These are phyloP conservation scores for Heteropelma amictum DNA, from an alignment of 2,888 invertebrate genomes.

Conservation along the genomic window DNA sequence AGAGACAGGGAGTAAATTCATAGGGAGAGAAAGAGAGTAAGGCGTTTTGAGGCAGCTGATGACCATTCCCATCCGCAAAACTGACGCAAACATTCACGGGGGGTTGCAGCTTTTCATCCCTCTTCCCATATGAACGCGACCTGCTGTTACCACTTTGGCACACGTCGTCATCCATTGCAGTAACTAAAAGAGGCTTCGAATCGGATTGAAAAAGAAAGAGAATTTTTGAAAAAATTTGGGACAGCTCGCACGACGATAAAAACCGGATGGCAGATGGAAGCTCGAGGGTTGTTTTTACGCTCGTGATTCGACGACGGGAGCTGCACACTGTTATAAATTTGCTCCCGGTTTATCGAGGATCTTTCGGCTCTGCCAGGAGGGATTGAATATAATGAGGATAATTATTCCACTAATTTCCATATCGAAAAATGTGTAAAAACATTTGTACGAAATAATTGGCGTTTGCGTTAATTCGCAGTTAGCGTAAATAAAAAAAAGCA, in stretches of 20 bases:
- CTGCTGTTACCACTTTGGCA: slow-evolving; percentile 53
- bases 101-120: slow-evolving; percentile 53
- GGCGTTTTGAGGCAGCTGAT: slow-evolving; percentile 68
- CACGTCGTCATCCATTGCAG: slow-evolving; percentile 42
- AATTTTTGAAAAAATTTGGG: not conserved
- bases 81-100: slow-evolving; percentile 33
- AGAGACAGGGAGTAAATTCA: not conserved
- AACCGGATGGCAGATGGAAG: slow-evolving; percentile 74
- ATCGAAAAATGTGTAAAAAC: too few species aligned
- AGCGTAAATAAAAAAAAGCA: too few species aligned
- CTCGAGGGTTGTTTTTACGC: slow-evolving; percentile 30
- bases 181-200: slow-evolving; percentile 59
- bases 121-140: slow-evolving; percentile 50
- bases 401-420: too few species aligned
- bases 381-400: too few species aligned
- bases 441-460: too few species aligned
- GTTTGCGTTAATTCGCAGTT: too few species aligned
- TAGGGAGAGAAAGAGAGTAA: not conserved
- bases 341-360: slow-evolving; percentile 21
- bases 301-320: slow-evolving; percentile 46
- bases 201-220: slow-evolving; percentile 68
- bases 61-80: slow-evolving; percentile 64
- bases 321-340: slow-evolving; percentile 42
- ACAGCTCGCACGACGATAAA: slow-evolving; percentile 57
- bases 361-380: too few species aligned